Base-by-base conservation (phyloP, 2,888 invertebrate genomes). In the Drosophila testacea region DNA sequence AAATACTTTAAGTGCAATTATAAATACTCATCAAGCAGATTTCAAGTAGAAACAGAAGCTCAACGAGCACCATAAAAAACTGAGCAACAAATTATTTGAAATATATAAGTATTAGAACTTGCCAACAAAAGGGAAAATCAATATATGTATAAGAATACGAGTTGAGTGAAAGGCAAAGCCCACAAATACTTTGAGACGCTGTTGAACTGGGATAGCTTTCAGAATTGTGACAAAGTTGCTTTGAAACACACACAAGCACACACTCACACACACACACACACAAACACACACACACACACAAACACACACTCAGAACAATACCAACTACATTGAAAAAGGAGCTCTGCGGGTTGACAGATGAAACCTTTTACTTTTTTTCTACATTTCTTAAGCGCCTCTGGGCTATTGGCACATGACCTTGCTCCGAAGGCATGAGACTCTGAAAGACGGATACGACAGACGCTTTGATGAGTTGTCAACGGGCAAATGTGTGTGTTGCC, bases 381-480 rank as follows among this genome's bases (percentile, higher is more conserved):
- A 22, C 61, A 76, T 81, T 78, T 62, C 73, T 75, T 68, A 65
- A 80, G 68, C 82, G 82, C 72, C 82, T 77, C 44, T 67, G 69
- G 88, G 88, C 80, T 79, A 72, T 74, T 75, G 79, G 79, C 84
- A 81, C 76, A 83, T 81, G 84, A 83, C 83, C 88, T 83, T 88
- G 83, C 67, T 73, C 59, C 42, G 38, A 47, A 55, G 27, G 61
- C 9, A 61, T 51, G 64, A 64, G 55, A 71, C 44, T 60, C 79
- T 32, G 57, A 44, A 61, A n/a, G 48, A 59, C 39, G 13, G 39
- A 36, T 5, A 28, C 48, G 56, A 42, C 50, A 34, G 36, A 16
- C 36, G 32, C 65, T 81, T 82, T 88, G 88, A 83, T 83, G 88
- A 86, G 62, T 83, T 83, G 88, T 83, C 83, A 88, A 88, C 86